A percentile compares a stretch with the other conserved stretches of the same genome.
Conservation (phyloP, 1,140 invertebrate genomes). For the Arion vulgaris region DNA sequence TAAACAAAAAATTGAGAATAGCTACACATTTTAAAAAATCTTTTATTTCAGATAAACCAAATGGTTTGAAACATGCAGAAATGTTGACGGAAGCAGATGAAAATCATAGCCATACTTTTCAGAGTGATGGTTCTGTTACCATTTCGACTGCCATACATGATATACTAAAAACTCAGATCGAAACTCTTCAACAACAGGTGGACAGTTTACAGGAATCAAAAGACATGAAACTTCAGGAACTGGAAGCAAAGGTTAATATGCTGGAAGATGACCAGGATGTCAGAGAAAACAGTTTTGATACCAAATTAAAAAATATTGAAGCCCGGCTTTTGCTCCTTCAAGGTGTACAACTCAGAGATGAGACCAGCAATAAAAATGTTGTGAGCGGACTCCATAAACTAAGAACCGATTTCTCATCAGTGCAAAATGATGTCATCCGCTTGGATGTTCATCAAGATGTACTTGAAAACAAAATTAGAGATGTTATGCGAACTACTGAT, state of each 20-base stretch:
- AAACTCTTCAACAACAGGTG: background rate
- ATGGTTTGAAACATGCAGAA: too few relatives aligned
- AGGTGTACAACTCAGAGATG: background rate
- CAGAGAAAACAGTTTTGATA: background rate
- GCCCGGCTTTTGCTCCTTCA: background rate
- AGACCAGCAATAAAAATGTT: background rate
- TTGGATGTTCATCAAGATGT: background rate
- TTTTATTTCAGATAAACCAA: too few relatives aligned
- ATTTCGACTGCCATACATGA: background rate
- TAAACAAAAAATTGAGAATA: too few relatives aligned
- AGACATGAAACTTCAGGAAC: background rate
- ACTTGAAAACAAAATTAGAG: background rate
- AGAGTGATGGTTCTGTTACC: background rate
- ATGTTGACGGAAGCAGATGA: background rate
- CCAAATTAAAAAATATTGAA: background rate
- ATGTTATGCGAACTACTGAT: background rate
- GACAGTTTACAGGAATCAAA: background rate
- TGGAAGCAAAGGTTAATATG: background rate
- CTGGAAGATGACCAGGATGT: background rate
- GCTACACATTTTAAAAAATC: too few relatives aligned
- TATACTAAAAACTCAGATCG: background rate
- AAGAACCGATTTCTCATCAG: background rate
- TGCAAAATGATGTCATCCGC: background rate
- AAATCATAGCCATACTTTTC: background rate
- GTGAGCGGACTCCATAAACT: background rate